These are phyloP conservation scores for Coregonus sp. DNA, from an alignment of 2,797 vertebrate species.

Conservation along the genomic window DNA sequence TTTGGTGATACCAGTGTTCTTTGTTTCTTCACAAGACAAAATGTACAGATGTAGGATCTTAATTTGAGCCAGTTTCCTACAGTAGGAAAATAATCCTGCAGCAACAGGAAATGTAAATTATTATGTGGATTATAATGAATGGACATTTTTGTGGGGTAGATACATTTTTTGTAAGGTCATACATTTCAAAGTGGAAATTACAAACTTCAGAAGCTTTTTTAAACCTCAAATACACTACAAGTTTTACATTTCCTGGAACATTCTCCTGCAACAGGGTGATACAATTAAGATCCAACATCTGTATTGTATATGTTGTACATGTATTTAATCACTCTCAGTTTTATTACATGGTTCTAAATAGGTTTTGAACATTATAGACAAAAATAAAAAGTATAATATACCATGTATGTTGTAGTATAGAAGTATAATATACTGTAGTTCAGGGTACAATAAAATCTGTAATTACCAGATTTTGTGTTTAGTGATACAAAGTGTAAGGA, in stretches of 20 bases:
- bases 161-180: no score
- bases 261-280: no score
- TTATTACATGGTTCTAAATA: neutral
- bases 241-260: no score
- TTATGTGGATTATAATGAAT: no score
- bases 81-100: no score
- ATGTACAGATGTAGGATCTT: neutral
- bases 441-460: neutral
- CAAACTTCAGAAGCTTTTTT: no score
- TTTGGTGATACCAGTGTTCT: neutral
- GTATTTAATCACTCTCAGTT: neutral
- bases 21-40: neutral
- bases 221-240: no score
- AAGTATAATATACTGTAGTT: neutral
- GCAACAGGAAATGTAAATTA: no score
- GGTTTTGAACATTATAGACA: neutral
- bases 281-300: no score
- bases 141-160: no score
- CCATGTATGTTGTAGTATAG: neutral
- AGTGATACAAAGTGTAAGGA: constrained; percentile 1
- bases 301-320: neutral
- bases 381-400: neutral
- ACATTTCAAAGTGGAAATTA: no score
- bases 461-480: neutral
- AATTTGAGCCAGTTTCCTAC: no score